Evolutionary conservation across 2,113 vertebrate genomes (phyloP).

Genomic region (Oryctolagus cuniculus): mOryCun1.1 NC_091433.1:24470501-24471000

Average conservation of each 20-base stretch:
- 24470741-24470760: neutral
- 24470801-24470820: neutral
- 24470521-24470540: neutral
- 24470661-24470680: neutral
- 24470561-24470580: neutral
- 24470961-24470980: neutral
- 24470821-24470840: neutral
- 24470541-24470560: neutral
- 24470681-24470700: neutral
- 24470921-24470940: neutral
- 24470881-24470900: neutral
- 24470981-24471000: neutral
- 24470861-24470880: neutral
- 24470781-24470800: neutral
- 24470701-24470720: accelerated
- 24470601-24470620: neutral
- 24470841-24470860: neutral
- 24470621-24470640: neutral
- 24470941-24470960: neutral
- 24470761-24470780: neutral
- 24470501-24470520: neutral
- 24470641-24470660: neutral
- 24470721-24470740: accelerated
- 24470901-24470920: neutral
- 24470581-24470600: neutral